Evolutionary conservation across 2,888 invertebrate species (phyloP).

Genomic region (Lasioglossum vierecki): DNA sequence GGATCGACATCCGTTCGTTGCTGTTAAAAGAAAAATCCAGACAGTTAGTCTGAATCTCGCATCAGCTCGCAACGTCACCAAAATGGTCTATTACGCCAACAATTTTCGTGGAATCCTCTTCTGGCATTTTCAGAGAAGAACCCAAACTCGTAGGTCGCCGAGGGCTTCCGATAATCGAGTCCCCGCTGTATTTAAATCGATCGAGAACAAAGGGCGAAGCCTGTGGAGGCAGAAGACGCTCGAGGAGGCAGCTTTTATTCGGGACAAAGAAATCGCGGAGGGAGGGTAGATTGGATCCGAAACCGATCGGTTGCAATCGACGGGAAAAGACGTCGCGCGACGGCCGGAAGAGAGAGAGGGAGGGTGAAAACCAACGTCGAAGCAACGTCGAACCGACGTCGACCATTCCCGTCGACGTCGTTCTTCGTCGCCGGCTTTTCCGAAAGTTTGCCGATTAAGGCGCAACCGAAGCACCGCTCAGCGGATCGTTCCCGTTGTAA

Average conservation of each 20-base stretch:
- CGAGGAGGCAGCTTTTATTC: conserved; percentile 21
- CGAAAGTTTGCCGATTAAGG: conserved; percentile 66
- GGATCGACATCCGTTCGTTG: conserved; percentile 24
- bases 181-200: conserved; percentile 41
- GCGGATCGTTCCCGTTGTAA: conserved; percentile 61
- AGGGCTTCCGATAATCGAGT: not conserved
- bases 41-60: too few species aligned
- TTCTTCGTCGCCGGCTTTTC: not conserved
- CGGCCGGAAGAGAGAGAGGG: not conserved
- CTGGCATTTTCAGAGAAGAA: not conserved
- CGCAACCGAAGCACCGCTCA: conserved; percentile 18
- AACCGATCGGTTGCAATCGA: conserved; percentile 50
- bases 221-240: not conserved
- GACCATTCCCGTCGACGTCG: not conserved
- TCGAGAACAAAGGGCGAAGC: conserved; percentile 23
- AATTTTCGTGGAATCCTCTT: not conserved
- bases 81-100: not conserved
- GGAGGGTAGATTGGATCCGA: conserved; percentile 52
- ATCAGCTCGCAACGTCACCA: too few species aligned
- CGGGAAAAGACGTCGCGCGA: conserved; percentile 26
- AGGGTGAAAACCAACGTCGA: too few species aligned
- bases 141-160: not conserved
- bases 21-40: too few species aligned
- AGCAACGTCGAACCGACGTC: not conserved
- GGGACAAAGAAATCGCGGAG: conserved; percentile 42